These are phyloP conservation scores for Amphipoea oculea DNA, from an alignment of 2,888 invertebrate genomes.

Conservation along the genomic window DNA sequence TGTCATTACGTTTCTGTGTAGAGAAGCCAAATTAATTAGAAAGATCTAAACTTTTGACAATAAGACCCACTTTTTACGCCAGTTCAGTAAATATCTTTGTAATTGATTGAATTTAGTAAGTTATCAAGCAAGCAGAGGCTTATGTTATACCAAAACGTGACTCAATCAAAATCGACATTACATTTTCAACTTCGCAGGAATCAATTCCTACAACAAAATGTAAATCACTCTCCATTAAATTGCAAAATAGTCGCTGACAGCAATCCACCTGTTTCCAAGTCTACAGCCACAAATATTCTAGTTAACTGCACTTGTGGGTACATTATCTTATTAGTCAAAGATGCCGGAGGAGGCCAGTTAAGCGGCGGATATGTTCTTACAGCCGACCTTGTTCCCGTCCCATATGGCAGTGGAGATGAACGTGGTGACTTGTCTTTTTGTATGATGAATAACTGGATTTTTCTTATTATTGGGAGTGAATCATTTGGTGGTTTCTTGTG, in stretches of 20 bases:
- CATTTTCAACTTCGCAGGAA: not conserved
- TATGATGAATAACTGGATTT: constrained; percentile 38
- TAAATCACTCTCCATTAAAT: constrained; percentile 9
- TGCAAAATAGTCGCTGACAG: constrained; percentile 27
- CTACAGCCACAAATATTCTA: constrained; percentile 30
- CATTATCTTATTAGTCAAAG: constrained; percentile 67
- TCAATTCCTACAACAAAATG: constrained; percentile 11
- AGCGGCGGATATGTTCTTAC: constrained; percentile 63
- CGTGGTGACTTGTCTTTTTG: not conserved
- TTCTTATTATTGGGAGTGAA: constrained; percentile 32
- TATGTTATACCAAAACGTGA: not conserved
- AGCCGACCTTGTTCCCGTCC: constrained; percentile 65
- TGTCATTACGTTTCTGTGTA: not conserved
- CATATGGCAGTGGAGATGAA: constrained; percentile 36
- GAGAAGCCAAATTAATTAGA: not conserved
- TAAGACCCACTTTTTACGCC: not conserved
- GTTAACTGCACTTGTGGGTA: constrained; percentile 44
- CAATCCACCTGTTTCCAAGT: constrained; percentile 8
- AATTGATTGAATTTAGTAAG: not conserved
- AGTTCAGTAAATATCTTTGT: not conserved
- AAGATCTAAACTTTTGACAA: not conserved
- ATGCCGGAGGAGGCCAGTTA: constrained; percentile 68
- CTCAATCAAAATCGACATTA: constrained; percentile 7
- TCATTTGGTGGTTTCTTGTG: constrained; percentile 34
- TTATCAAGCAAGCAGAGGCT: not conserved